Percentiles rank a stretch among this genome's conserved stretches.
Evolutionary conservation across 1,140 invertebrate genomes (phyloP).

Genomic region (Pseudoatta argentina): DNA sequence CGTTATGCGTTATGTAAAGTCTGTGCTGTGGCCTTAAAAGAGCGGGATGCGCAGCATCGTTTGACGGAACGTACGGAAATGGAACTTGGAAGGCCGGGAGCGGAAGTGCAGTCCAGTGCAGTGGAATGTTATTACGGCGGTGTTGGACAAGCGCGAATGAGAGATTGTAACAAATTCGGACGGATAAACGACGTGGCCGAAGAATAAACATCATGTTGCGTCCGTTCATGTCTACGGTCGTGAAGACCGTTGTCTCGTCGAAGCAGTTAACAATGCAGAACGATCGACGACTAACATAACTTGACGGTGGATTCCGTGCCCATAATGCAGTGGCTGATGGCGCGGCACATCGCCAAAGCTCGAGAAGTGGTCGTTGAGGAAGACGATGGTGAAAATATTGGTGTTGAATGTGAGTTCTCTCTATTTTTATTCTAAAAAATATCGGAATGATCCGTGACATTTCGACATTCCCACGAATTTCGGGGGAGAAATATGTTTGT

Average conservation of each 20-base stretch:
- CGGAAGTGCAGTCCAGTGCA: neutral
- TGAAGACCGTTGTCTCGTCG: neutral
- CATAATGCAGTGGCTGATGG: slow-evolving; percentile 83
- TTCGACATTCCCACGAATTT: neutral
- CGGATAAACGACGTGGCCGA: neutral
- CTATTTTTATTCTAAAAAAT: neutral
- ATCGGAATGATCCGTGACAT: neutral
- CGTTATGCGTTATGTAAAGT: too few species aligned
- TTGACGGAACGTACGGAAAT: neutral
- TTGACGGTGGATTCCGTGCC: neutral
- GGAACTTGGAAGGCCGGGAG: neutral
- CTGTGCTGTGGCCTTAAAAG: too few species aligned
- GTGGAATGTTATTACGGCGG: neutral
- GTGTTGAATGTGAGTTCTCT: slow-evolving; percentile 86
- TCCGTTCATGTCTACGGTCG: neutral
- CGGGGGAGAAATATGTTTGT: neutral
- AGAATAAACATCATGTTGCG: neutral
- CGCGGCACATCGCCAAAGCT: slow-evolving; percentile 90
- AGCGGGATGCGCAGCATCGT: too few species aligned
- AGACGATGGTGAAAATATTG: slow-evolving; percentile 88
- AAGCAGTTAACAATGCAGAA: neutral
- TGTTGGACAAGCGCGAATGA: neutral
- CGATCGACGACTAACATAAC: too few species aligned
- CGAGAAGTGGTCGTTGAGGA: slow-evolving; percentile 90
- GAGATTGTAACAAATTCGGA: neutral